Evolutionary conservation across 2,888 invertebrate genomes (phyloP).

Genomic region (Abrostola triplasia): DNA sequence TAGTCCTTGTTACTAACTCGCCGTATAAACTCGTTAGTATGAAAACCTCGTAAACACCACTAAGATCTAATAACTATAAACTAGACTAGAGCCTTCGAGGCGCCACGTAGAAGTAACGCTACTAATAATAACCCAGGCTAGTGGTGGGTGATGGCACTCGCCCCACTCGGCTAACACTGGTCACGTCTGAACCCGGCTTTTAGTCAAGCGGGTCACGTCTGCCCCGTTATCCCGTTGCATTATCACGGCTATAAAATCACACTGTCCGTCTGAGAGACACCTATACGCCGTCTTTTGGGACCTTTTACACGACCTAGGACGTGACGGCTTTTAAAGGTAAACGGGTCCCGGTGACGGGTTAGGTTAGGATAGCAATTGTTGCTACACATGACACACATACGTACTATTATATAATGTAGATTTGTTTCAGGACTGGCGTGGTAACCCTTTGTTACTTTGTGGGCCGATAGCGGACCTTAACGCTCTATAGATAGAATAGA

Average conservation of each 20-base stretch:
- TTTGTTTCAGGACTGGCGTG: not conserved
- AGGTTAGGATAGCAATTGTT: constrained; percentile 1
- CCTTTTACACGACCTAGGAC: constrained; percentile 37
- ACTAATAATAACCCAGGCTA: no score
- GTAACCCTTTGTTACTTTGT: no score
- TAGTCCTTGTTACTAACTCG: no score
- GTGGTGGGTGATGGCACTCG: no score
- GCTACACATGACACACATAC: not conserved
- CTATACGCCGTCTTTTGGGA: constrained; percentile 34
- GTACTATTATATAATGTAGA: not conserved
- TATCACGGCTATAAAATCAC: constrained; percentile 55
- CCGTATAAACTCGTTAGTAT: no score
- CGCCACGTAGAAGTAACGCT: no score
- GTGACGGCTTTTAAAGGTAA: constrained; percentile 40
- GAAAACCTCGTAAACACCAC: no score
- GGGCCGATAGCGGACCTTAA: no score
- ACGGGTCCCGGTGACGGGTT: constrained; percentile 14
- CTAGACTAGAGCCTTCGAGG: no score
- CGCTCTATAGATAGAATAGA: no score
- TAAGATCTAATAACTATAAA: no score
- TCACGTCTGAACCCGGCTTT: constrained; percentile 37
- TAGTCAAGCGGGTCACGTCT: constrained; percentile 44
- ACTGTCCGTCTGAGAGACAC: constrained; percentile 46
- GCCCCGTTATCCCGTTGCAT: constrained; percentile 40
- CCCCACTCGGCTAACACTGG: constrained; percentile 21